Conservation (phyloP, 2,888 invertebrate species). For the Podotricha telesiphe region DNA sequence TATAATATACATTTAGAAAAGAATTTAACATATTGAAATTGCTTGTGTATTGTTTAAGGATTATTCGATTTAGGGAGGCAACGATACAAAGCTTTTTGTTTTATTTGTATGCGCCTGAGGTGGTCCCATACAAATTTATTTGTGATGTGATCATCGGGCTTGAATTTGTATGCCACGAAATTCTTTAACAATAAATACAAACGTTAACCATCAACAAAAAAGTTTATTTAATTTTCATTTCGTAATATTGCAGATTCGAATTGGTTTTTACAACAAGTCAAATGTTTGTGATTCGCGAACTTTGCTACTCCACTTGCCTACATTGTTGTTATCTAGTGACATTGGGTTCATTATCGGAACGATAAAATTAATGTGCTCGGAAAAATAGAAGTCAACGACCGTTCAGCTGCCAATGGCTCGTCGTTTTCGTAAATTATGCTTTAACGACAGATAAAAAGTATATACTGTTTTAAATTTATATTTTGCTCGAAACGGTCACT, state of each 20-base stretch:
- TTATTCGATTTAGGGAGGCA: conserved; percentile 13
- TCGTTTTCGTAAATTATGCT: conserved; percentile 39
- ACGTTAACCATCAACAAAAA: conserved; percentile 12
- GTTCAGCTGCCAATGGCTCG: conserved; percentile 43
- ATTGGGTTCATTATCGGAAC: conserved; percentile 46
- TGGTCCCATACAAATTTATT: conserved; percentile 25
- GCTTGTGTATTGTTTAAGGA: conserved; percentile 29
- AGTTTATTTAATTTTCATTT: conserved; percentile 5
- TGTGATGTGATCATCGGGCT: conserved; percentile 23
- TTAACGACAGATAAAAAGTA: conserved; percentile 44
- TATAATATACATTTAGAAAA: not conserved
- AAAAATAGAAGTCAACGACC: conserved; percentile 54
- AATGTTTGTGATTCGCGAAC: conserved; percentile 15
- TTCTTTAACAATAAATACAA: conserved; percentile 16
- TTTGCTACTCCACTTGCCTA: conserved; percentile 19
- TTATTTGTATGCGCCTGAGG: conserved; percentile 23
- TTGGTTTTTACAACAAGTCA: not conserved
- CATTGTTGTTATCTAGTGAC: conserved; percentile 45
- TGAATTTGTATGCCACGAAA: conserved; percentile 17
- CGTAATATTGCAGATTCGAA: not conserved
- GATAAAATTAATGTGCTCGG: conserved; percentile 45
- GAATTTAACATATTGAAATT: conserved; percentile 32
- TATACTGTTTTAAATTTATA: conserved; percentile 22
- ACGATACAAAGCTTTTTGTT: conserved; percentile 14
- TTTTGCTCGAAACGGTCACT: conserved; percentile 1